phyloP scores from a whole-genome alignment of 2,113 vertebrate species.

The Balaenoptera acutorostrata region DNA sequence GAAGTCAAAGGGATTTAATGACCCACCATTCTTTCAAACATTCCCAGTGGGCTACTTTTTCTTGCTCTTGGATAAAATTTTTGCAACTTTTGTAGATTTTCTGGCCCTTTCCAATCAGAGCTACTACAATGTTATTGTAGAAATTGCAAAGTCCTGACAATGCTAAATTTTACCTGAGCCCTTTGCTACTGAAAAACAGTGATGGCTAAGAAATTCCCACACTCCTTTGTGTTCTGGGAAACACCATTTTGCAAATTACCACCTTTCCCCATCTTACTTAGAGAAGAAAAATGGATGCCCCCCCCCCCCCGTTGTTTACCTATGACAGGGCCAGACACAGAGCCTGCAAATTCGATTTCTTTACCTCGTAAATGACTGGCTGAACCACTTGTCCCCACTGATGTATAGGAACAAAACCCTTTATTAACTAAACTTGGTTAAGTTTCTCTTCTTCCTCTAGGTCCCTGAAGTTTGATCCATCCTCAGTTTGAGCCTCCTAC shows the following conservation, averaged over 20 bases:
- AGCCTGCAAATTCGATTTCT: background rate
- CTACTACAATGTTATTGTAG: background rate
- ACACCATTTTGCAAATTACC: background rate
- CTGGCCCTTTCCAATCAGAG: background rate
- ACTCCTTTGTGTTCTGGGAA: background rate
- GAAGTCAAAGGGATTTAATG: background rate
- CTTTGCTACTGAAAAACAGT: background rate
- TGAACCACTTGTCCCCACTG: background rate
- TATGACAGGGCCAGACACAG: background rate
- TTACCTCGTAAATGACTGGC: background rate
- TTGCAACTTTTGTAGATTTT: background rate
- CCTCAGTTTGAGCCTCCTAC: background rate
- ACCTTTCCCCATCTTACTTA: background rate
- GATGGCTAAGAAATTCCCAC: background rate
- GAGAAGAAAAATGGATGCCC: background rate
- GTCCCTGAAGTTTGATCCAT: background rate
- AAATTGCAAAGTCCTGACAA: background rate
- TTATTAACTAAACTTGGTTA: background rate
- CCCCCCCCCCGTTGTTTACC: background rate
- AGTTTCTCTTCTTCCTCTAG: background rate
- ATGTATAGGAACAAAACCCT: background rate
- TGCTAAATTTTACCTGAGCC: background rate
- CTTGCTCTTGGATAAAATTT: background rate
- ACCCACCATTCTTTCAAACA: background rate
- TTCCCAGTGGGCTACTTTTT: background rate